Evolutionary conservation across 1,140 invertebrate species (phyloP).

Genomic region (Drosophila mauritiana): DNA sequence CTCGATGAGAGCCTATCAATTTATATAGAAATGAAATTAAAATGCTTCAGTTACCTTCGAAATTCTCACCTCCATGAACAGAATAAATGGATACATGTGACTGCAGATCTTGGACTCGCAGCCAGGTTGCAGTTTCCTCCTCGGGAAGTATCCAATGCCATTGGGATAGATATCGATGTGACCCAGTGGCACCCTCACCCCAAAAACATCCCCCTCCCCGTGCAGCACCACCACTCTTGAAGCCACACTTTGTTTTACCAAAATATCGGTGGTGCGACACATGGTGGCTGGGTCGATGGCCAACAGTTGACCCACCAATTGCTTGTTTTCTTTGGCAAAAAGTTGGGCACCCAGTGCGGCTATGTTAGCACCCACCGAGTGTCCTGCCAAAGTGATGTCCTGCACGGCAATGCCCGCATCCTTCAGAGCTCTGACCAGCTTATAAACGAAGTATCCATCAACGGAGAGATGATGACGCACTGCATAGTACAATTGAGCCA

Average conservation of each 20-base stretch:
- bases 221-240: constrained; percentile 67
- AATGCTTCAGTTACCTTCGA: accelerated
- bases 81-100: constrained; percentile 78
- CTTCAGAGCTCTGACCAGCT: constrained; percentile 47
- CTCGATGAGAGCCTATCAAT: constrained; percentile 60
- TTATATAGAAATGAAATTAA: background rate
- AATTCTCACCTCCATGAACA: constrained; percentile 69
- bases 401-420: constrained; percentile 51
- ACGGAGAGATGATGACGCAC: constrained; percentile 72
- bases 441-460: constrained; percentile 71
- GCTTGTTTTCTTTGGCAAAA: constrained; percentile 56
- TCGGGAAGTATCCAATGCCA: constrained; percentile 76
- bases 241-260: constrained; percentile 59
- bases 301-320: constrained; percentile 59
- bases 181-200: constrained; percentile 67
- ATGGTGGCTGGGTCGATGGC: constrained; percentile 80
- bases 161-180: constrained; percentile 80
- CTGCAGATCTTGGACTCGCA: constrained; percentile 75
- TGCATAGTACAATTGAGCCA: constrained; percentile 73
- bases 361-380: constrained; percentile 78
- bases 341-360: constrained; percentile 70
- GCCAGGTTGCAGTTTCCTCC: constrained; percentile 71
- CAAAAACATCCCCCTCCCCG: constrained; percentile 74
- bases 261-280: constrained; percentile 69
- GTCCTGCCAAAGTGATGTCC: constrained; percentile 75